Conservation (phyloP, 1,140 invertebrate species). For the Lethocerus indicus region DNA sequence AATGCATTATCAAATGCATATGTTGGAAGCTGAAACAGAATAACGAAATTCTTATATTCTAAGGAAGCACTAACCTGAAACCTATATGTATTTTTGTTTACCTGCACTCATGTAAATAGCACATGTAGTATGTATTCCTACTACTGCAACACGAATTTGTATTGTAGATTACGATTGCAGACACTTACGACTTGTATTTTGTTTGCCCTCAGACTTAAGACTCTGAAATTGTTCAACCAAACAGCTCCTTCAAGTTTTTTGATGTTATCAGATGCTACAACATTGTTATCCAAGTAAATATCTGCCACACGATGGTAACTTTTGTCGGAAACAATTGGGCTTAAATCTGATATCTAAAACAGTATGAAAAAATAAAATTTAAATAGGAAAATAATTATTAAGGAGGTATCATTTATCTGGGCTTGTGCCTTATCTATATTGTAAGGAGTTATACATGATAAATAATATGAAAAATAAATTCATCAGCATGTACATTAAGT, state of each 20-base stretch:
- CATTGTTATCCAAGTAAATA: constrained; percentile 59
- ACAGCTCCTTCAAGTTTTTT: constrained; percentile 52
- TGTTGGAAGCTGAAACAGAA: constrained; percentile 50
- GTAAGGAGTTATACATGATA: neutral
- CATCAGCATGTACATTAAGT: neutral
- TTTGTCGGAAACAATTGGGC: constrained; percentile 37
- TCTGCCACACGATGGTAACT: constrained; percentile 45
- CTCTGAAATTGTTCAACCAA: constrained; percentile 55
- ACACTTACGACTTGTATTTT: constrained; percentile 45
- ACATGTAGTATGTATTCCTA: too few species aligned
- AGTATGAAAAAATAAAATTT: constrained; percentile 1
- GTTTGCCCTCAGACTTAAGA: constrained; percentile 55
- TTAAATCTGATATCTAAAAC: constrained; percentile 9
- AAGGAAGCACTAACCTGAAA: too few species aligned
- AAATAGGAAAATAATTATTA: neutral
- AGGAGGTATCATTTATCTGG: too few species aligned
- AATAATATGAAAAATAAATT: neutral
- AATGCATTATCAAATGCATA: constrained; percentile 61
- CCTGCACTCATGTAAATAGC: too few species aligned
- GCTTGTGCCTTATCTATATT: neutral
- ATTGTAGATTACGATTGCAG: too few species aligned
- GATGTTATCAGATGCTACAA: constrained; percentile 40
- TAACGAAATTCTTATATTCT: too few species aligned
- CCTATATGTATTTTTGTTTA: too few species aligned
- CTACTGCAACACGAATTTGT: too few species aligned